Base-by-base conservation (phyloP, 2,888 invertebrate species). In the Protodeltote pygarga region DNA sequence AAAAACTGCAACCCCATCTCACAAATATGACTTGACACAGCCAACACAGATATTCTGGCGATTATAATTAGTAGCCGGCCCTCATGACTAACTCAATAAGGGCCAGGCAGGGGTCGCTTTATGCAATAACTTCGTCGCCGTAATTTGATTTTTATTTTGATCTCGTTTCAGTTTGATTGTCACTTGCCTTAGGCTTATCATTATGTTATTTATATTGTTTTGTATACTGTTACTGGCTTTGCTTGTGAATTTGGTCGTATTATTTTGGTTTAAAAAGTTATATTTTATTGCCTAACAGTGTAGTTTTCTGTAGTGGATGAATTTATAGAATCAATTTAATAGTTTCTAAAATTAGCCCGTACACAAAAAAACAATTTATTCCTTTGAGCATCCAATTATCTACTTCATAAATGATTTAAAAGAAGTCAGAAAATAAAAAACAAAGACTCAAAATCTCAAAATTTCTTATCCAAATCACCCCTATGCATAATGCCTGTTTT, bases 91-190 rank as follows among this genome's bases (percentile, higher is more conserved):
- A 76, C 67, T 52, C 63, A 68, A 73, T 73, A 71, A 74, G 71
- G 72, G 73, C 51, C 25, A 40, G 21, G 42, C 57, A 46, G 65
- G 54, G 66, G 58, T 35, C 69, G 71, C 73, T 75, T 79, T 74
- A 76, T 75, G 80, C 78, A 77, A 81, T 77, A 72, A 73, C 71
- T 72, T 69, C 61, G 63, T 58, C 58, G 61, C 52, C 67, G 61
- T 84, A 87, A 87, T 85, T 83, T 70, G 80, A 89, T 89, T 85
- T 86, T 85, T 84, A 87, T 87, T 87, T 83, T 87, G 87, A 89
- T 89, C 89, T 77, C 74, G 73, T 89, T 87, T 81, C 59, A 66
- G 68, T 74, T 76, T 82, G 83, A 85, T 83, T 87, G 81, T 77
- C 66, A 79, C 65, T 42, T 14, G 58, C 62, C 46, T 44, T 33